A percentile compares a stretch with the other conserved stretches of the same genome.
These are phyloP conservation scores for Amblyornis subalaris DNA, from an alignment of 2,113 vertebrate species.

Conservation along the genomic window DNA sequence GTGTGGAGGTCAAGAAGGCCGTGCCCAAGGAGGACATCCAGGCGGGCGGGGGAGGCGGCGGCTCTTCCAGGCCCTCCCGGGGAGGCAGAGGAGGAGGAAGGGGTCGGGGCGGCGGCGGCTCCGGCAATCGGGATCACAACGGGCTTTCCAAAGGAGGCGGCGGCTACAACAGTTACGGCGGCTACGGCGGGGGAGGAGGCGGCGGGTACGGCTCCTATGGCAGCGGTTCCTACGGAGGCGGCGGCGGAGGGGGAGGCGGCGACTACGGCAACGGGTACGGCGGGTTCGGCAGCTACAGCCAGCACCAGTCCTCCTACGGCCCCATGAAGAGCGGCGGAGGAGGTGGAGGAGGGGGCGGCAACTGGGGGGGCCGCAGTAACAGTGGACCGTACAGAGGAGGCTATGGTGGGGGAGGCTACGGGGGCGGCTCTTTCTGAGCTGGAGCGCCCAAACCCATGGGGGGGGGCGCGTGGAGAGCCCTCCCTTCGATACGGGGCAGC, in stretches of 20 bases:
- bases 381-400: slow-evolving; percentile 85
- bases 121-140: slow-evolving; percentile 77
- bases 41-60: slow-evolving; percentile 72
- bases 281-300: slow-evolving; percentile 91
- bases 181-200: slow-evolving; percentile 73
- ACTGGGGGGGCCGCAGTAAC: slow-evolving; percentile 83
- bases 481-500: slow-evolving; percentile 44
- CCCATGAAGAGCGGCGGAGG: slow-evolving; percentile 91
- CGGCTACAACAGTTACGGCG: slow-evolving; percentile 84
- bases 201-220: slow-evolving; percentile 72
- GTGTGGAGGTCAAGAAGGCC: slow-evolving; percentile 92
- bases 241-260: slow-evolving; percentile 76
- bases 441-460: neutral
- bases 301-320: slow-evolving; percentile 90
- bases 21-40: slow-evolving; percentile 90
- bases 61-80: slow-evolving; percentile 68
- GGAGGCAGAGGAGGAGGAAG: slow-evolving; percentile 75
- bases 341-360: slow-evolving; percentile 81
- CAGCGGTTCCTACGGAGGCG: slow-evolving; percentile 72
- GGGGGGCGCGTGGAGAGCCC: slow-evolving; percentile 44
- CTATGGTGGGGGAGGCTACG: slow-evolving; percentile 80
- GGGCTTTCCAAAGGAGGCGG: slow-evolving; percentile 79
- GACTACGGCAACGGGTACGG: slow-evolving; percentile 91
- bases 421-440: slow-evolving; percentile 73
- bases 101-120: slow-evolving; percentile 76